Conservation (phyloP, 2,113 vertebrate species). For the Empidonax alnorum region DNA sequence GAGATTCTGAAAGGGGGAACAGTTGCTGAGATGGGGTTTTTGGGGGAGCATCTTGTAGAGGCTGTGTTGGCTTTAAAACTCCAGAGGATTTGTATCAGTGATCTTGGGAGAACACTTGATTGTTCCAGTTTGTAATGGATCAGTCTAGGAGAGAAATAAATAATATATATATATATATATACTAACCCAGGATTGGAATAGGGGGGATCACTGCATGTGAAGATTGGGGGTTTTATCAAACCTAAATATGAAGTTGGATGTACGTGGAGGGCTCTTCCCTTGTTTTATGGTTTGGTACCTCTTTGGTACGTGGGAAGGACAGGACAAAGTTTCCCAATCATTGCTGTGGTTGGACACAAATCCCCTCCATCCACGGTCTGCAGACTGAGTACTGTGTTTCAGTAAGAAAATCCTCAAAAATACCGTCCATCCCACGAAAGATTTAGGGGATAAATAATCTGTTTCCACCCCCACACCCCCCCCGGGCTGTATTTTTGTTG, state of each 20-base stretch:
- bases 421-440: not conserved
- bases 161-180: too few species aligned
- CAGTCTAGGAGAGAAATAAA: not conserved
- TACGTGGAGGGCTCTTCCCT: not conserved
- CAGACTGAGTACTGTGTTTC: not conserved
- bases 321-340: not conserved
- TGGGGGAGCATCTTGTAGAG: not conserved
- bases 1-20: not conserved
- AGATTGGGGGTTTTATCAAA: not conserved
- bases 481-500: not conserved
- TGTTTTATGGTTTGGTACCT: not conserved
- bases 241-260: not conserved
- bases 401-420: not conserved
- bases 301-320: not conserved
- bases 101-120: not conserved
- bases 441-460: not conserved
- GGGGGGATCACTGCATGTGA: not conserved
- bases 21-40: not conserved
- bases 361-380: not conserved
- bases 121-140: not conserved
- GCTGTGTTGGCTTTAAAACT: not conserved
- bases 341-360: not conserved
- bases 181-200: not conserved
- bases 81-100: not conserved
- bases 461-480: fast-evolving